Base-by-base conservation (phyloP, 2,888 invertebrate genomes). In the Spilosoma lubricipeda region DNA sequence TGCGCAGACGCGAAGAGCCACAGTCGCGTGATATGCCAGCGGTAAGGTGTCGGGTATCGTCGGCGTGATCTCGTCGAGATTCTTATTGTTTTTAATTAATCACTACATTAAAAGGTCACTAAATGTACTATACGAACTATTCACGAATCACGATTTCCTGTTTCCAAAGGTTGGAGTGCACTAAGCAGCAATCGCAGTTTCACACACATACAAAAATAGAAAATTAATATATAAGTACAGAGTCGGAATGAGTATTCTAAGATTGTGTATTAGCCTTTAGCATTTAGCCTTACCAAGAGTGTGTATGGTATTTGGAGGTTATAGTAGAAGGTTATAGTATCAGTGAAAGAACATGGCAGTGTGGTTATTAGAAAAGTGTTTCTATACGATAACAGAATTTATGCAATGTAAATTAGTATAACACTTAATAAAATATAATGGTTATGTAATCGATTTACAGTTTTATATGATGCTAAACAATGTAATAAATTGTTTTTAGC, bases 51-150 rank as follows among this genome's bases (percentile, higher is more conserved):
- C 70, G 76, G 48, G 56, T 85, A 90, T 90, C 90, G 75, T 72
- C 78, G 76, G 76, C 84, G 83, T 83, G 86, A 92, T 92, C 91
- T 88, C 83, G 56, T 66, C 48, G 67, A 85, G 81, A 87, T 85
- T 88, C 90, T 88, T 88, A 90, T 88, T 89, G 89, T 90, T 88
- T 87, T 87, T 87, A 89, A 89, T 89, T 90, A 87, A 87, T 86
- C 84, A 84, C 81, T 70, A 67, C 72, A 72, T 77, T 75, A 20
- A 82, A 80, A 79, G 81, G 78, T 81, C 77, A 80, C 74, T 68
- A 52, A 70, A 68, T 69, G 42, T 68, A 66, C 39, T 36, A 56
- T 30, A 67, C 59, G 48, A 68, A 68, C 42, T 65, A 23, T 68
- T 74, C 67, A 63, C 67, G 63, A 63, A 45, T 18, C 66, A 59